Conservation (phyloP, 30 jellyfish, hydroid and myxozoan genomes). For the Haliclystus octoradiatus region DNA sequence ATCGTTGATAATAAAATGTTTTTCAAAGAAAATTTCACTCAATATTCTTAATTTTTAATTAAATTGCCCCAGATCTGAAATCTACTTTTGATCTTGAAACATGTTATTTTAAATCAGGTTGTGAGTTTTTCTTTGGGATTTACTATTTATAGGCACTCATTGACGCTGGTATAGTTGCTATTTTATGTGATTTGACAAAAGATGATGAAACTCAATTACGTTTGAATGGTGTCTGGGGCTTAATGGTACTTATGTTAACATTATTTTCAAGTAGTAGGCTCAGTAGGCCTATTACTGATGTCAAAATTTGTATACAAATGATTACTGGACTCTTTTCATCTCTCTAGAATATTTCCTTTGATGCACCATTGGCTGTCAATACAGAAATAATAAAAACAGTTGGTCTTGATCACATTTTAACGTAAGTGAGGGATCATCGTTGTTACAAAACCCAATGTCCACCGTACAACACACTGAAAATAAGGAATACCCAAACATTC, state of each 20-base stretch:
- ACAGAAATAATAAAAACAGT: slow-evolving; percentile 23
- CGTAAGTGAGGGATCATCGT: not conserved
- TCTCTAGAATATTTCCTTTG: slow-evolving; percentile 65
- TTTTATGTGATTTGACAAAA: slow-evolving; percentile 48
- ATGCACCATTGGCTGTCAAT: slow-evolving; percentile 47
- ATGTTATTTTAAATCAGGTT: too few species aligned
- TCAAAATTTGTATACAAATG: too few species aligned
- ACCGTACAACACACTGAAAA: too few species aligned
- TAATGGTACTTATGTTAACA: too few species aligned
- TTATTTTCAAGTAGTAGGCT: too few species aligned
- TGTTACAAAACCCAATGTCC: not conserved
- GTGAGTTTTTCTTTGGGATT: not conserved
- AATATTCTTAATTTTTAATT: too few species aligned
- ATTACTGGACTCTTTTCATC: not conserved
- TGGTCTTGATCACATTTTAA: slow-evolving; percentile 4
- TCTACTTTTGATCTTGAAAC: too few species aligned
- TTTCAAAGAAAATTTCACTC: too few species aligned
- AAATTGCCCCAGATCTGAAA: too few species aligned
- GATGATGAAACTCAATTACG: slow-evolving; percentile 63
- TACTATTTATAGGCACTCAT: slow-evolving; percentile 34
- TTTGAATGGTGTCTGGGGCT: slow-evolving; percentile 87
- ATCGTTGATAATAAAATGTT: too few species aligned
- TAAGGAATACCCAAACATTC: too few species aligned
- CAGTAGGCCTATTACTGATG: too few species aligned
- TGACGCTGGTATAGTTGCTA: slow-evolving; percentile 54